Evolutionary conservation across 2,888 invertebrate genomes (phyloP).

Genomic region (Scelioninae gen. 2): DNA sequence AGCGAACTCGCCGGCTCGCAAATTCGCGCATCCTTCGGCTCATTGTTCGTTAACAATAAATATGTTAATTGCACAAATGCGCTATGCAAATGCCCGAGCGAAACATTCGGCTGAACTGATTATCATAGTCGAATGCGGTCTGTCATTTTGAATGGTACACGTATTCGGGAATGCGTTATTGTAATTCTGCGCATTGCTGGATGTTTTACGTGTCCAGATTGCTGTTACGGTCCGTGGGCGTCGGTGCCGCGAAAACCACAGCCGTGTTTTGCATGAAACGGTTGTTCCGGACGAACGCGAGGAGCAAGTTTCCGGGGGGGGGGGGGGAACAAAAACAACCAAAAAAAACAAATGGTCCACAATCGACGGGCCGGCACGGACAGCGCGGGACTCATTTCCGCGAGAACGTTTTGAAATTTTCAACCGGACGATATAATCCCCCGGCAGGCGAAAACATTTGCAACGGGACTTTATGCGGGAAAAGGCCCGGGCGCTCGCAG

Average conservation of each 20-base stretch:
- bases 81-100: slow-evolving; percentile 13
- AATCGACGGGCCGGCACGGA: too few relatives aligned
- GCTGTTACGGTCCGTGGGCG: background rate
- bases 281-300: too few relatives aligned
- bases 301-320: too few relatives aligned
- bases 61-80: slow-evolving; percentile 37
- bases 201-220: background rate
- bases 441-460: too few relatives aligned
- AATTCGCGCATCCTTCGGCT: slow-evolving; percentile 17
- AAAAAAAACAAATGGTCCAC: too few relatives aligned
- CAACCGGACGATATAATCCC: too few relatives aligned
- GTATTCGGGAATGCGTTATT: background rate
- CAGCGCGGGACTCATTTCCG: too few relatives aligned
- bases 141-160: slow-evolving; percentile 9
- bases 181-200: slow-evolving; percentile 2
- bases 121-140: slow-evolving; percentile 13
- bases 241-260: too few relatives aligned
- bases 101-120: slow-evolving; percentile 15
- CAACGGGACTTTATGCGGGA: too few relatives aligned
- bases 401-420: too few relatives aligned
- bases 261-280: too few relatives aligned
- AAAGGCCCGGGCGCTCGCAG: slow-evolving; percentile 49
- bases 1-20: slow-evolving; percentile 3
- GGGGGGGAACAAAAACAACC: too few relatives aligned
- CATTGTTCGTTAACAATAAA: slow-evolving; percentile 31